Percentiles rank a stretch among this genome's conserved stretches.
phyloP scores from a whole-genome alignment of 2,113 vertebrate species.

The Cololabis saira region DNA sequence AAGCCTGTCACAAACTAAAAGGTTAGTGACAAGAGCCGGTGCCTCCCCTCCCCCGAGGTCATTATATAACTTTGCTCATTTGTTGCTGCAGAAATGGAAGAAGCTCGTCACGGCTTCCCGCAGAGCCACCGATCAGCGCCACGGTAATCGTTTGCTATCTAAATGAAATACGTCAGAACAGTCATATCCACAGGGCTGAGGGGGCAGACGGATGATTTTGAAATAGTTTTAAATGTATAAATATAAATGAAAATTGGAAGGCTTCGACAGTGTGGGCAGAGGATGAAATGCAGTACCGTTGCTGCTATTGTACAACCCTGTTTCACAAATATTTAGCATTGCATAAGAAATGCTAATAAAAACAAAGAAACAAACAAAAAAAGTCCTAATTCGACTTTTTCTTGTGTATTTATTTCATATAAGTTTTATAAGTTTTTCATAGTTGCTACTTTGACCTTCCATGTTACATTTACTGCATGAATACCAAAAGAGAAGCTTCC shows the following conservation, averaged over 20 bases:
- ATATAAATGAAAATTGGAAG: conserved; percentile 30
- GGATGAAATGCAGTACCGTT: no score
- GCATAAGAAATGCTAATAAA: no score
- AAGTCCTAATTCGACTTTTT: no score
- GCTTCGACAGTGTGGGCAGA: conserved; percentile 11
- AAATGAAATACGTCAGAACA: conserved; percentile 50
- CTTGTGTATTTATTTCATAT: no score
- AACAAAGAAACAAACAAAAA: no score
- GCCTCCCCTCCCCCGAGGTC: conserved; percentile 71
- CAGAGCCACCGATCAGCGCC: conserved; percentile 65
- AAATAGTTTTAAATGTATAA: neutral
- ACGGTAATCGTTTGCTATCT: conserved; percentile 60
- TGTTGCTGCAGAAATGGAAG: conserved; percentile 75
- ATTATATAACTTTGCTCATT: conserved; percentile 79
- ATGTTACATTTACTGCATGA: no score
- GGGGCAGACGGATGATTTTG: conserved; percentile 25
- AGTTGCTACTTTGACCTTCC: no score
- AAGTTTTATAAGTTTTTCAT: no score
- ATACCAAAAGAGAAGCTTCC: neutral
- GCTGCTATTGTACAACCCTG: no score
- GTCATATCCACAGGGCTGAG: conserved; percentile 39
- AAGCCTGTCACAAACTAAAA: conserved; percentile 76
- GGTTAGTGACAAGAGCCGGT: conserved; percentile 65
- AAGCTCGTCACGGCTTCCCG: conserved; percentile 68
- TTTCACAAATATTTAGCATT: no score